Base-by-base conservation (phyloP, 37 sponge, comb jelly and placozoan species). In the Cliona cf. orientalis region DNA sequence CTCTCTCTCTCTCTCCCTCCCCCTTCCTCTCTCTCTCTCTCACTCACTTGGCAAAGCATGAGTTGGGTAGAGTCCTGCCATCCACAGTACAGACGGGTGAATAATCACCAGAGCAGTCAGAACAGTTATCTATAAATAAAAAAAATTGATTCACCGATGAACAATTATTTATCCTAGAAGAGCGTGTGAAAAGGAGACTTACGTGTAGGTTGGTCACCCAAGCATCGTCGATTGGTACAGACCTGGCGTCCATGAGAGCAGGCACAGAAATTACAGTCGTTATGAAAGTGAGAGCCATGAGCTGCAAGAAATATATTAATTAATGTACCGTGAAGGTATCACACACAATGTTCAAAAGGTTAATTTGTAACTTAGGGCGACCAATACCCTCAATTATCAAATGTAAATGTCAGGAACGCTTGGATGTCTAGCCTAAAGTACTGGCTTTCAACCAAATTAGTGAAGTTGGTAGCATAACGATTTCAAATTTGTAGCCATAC, bases 211-310 rank as follows among this genome's bases (percentile, higher is more conserved):
- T 22, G 25, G 44, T 75, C 60, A 35, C 2, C 55, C 2, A 4
- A 7, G 33, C 87, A 86, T 37, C 23, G 64, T 6, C 63, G 69
- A 23, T 80, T 35, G 25, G 88, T 87, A 38, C 88, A 87, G 17
- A n/a, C 75, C 23, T 76, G 28, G 1, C 66, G 35, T 29, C 88
- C 81, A 57, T 72, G 43, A 58, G 34, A 42, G 49, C 87, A 86
- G 22, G 66, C 25, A 67, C 87, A 86, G 44, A 86, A 73, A 67
- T 86, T 80, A 58, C 87, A 86, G 41, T 44, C 74, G 1, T 37
- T 42, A 19, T 26, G 34, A 23, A 80, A 74, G 19, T 21, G 22
- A 33, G 29, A 31, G 19, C 22, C 28, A 38, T 77, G 79, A 58
- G 5, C 78, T 85, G 46, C 19, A 44, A 38, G 29, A 43, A 25